These are phyloP conservation scores for Sesia apiformis DNA, from an alignment of 2,888 invertebrate genomes.

Conservation along the genomic window DNA sequence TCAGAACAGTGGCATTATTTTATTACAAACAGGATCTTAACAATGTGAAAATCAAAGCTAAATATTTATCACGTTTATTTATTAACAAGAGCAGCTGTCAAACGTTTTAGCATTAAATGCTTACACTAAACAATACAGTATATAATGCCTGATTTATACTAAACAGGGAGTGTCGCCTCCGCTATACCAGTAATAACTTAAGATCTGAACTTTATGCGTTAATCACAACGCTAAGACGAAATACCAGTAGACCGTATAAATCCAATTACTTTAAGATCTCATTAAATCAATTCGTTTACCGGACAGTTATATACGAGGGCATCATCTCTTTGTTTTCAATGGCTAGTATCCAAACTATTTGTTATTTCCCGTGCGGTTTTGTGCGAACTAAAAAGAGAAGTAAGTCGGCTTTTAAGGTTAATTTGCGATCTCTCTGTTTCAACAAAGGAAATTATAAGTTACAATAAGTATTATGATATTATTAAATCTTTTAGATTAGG, in stretches of 20 bases:
- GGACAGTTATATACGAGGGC: slow-evolving; percentile 57
- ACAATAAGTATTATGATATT: no score
- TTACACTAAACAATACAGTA: slow-evolving; percentile 28
- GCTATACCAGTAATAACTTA: slow-evolving; percentile 21
- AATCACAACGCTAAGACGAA: slow-evolving; percentile 44
- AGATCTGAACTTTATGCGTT: slow-evolving; percentile 29
- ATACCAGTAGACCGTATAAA: slow-evolving; percentile 53
- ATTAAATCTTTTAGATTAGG: no score
- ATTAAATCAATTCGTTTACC: slow-evolving; percentile 65
- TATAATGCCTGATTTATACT: slow-evolving; percentile 49
- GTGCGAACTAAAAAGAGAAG: slow-evolving; percentile 34
- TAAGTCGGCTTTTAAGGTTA: slow-evolving; percentile 15
- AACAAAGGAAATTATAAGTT: no score
- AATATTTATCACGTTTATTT: background rate
- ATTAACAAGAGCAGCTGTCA: slow-evolving; percentile 2
- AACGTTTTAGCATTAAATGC: slow-evolving; percentile 38
- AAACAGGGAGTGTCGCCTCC: slow-evolving; percentile 29
- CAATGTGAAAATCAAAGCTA: background rate
- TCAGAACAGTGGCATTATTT: no score
- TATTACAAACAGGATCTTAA: background rate
- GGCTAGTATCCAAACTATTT: slow-evolving; percentile 65
- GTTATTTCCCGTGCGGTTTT: slow-evolving; percentile 42
- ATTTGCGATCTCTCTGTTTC: background rate
- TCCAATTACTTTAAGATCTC: slow-evolving; percentile 66
- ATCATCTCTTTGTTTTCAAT: slow-evolving; percentile 57